These are phyloP conservation scores for Anarrhichthys ocellatus DNA, from an alignment of 2,113 vertebrate genomes.

Conservation along the genomic window DNA sequence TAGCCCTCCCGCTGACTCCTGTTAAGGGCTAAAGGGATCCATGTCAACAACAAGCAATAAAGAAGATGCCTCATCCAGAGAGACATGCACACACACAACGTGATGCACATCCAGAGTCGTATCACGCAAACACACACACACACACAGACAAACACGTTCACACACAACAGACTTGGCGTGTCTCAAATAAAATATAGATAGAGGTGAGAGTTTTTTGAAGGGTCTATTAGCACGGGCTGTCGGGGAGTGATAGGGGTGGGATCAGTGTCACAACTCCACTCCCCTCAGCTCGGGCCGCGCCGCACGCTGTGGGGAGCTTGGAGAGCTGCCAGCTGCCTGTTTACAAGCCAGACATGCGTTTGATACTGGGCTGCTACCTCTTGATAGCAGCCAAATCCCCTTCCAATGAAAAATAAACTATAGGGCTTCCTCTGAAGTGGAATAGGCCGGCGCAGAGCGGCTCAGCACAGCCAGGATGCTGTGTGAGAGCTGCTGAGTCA, in stretches of 20 bases:
- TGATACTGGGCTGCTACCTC: slow-evolving; percentile 73
- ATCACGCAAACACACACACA: slow-evolving; percentile 33
- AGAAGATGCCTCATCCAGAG: slow-evolving; percentile 74
- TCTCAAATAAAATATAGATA: slow-evolving; percentile 84
- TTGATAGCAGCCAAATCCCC: slow-evolving; percentile 80
- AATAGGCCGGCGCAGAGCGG: slow-evolving; percentile 49
- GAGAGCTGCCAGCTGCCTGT: slow-evolving; percentile 81
- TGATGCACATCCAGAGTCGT: slow-evolving; percentile 32
- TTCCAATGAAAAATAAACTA: slow-evolving; percentile 72
- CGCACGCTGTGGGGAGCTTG: slow-evolving; percentile 68
- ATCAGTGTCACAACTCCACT: slow-evolving; percentile 78
- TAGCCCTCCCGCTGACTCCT: slow-evolving; percentile 77
- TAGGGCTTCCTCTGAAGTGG: slow-evolving; percentile 66
- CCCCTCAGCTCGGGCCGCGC: slow-evolving; percentile 41
- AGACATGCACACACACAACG: slow-evolving; percentile 45
- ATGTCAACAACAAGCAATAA: slow-evolving; percentile 83
- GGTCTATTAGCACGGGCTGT: slow-evolving; percentile 81
- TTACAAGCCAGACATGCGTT: slow-evolving; percentile 74
- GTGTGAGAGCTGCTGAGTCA: slow-evolving; percentile 67
- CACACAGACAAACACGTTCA: slow-evolving; percentile 49
- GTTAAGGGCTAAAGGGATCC: slow-evolving; percentile 82
- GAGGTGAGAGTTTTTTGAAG: slow-evolving; percentile 81
- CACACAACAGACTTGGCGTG: slow-evolving; percentile 69
- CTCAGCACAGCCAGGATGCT: slow-evolving; percentile 44
- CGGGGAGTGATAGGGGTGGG: slow-evolving; percentile 73